Evolutionary conservation across 2,888 invertebrate genomes (phyloP), one percentile per base, ranked within the genome.

Genomic region (Vanessa cardui): DNA sequence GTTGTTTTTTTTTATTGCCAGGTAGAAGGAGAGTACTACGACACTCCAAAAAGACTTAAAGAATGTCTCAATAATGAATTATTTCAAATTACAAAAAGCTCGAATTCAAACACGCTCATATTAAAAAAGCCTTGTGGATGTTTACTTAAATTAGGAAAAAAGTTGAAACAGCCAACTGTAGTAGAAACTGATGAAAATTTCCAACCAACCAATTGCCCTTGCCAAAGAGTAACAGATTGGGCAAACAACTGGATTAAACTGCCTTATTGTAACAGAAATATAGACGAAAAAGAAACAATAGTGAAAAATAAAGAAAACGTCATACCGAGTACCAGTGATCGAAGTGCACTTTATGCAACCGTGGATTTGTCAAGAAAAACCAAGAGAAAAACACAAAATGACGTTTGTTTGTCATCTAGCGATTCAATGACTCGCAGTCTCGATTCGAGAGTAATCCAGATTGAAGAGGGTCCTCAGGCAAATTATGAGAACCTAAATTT

Each of bases 401-500:
- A 77, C 31, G 80, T 64, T 20, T 72, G 65, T 46, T 47, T 65
- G 7, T 56, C 59, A 20, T 56, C 69, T 31, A 72, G 69, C 2
- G 69, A 70, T 20, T 50, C 46, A 33, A 70, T 72, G 54, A 73
- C 62, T 6, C 67, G 72, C 9, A 73, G 71, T 50, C 58, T 73
- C 1, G 75, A 76, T 54, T 69, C 71, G 1, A 66, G 62, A 31
- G 62, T 68, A 5, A 31, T 74, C 49, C 76, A 77, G 60, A 62
- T 78, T 16, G 78, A 78, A 56, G 92, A 93, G 71, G 93, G 92
- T 2, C 90, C 93, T 16, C 86, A 88, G 33, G 90, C 93, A 12
- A 95, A 96, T 83, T 96, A 96, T 77, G 96, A 95, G 72, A 96
- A 96, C 79, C 93, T 97, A 76, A 95, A 95, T 79, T 97, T 97